Percentiles rank a stretch among this genome's conserved stretches.
Evolutionary conservation across 2,113 vertebrate genomes (phyloP).

Genomic region (Ovibos moschatus): DNA sequence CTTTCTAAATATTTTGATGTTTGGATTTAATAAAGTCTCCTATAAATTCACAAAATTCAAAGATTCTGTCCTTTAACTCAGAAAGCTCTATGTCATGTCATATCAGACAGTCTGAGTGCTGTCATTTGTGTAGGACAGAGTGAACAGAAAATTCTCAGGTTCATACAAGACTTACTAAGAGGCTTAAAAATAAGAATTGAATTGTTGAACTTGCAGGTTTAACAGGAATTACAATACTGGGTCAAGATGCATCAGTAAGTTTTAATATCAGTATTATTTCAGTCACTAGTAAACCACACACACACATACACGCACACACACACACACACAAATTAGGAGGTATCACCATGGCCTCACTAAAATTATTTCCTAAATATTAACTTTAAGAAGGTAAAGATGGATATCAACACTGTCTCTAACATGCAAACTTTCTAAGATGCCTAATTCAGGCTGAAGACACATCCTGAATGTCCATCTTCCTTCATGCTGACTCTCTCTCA

Average conservation of each 20-base stretch:
- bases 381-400: neutral
- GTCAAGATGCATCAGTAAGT: neutral
- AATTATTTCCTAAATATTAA: slow-evolving; percentile 6
- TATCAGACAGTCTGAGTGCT: neutral
- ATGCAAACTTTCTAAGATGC: neutral
- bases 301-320: neutral
- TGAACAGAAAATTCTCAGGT: neutral
- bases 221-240: neutral
- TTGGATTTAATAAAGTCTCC: neutral
- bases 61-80: neutral
- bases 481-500: slow-evolving; percentile 53
- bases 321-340: neutral
- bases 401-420: neutral
- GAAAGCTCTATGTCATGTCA: neutral
- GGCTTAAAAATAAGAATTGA: neutral
- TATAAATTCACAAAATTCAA: neutral
- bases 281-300: neutral
- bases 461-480: neutral
- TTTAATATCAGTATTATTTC: neutral
- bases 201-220: neutral
- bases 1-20: neutral
- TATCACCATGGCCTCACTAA: neutral
- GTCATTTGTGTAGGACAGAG: neutral
- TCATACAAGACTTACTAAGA: neutral
- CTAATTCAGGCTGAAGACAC: neutral